Base-by-base conservation (phyloP, 2,888 invertebrate species). In the Phanerotoma sp. region DNA sequence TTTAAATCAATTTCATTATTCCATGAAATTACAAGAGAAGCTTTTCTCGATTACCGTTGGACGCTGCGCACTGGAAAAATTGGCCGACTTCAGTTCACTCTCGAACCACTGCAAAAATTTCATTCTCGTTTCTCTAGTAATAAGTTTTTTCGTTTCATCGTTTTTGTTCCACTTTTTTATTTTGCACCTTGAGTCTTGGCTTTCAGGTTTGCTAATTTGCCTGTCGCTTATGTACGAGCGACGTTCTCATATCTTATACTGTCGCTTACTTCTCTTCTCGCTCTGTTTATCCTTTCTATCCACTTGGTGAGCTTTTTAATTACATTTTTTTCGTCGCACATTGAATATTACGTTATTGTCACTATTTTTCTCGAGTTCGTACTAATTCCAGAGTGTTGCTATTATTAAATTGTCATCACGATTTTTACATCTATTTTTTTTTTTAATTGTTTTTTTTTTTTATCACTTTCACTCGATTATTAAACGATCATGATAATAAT, bases 121-220 rank as follows among this genome's bases (percentile, higher is more conserved):
- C 38, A 32, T 30, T 32, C 28, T 33, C 47, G 21, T 44, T 58
- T 59, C 54, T 55, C 58, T 51, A 56, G 56, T 62, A 62, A 51
- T 56, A 54, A 65, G 54, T 53, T 58, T 56, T 44, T 56, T 56
- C 51, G 52, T 54, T 50, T 38, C 32, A n/a, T 18, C 6, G 28
- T 20, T 40, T n/a, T 35, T 25, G 38, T 38, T 33, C 40, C 11
- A 30, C 22, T 50, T 30, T 41, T 38, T 35, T 11, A 35, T 35
- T 28, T 54, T 30, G 33, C 22, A 25, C 41, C 15, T 42, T 13
- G 18, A 47, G 16, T 53, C 52, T 25, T 33, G 7, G 28, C 28
- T 33, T 47, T 33, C 33, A 22, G 13, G 37, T 46, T 57, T 56
- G 54, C 57, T 60, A 54, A 58, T 58, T 62, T 61, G 49, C 51